Evolutionary conservation across 2,113 vertebrate genomes (phyloP), one percentile per base, ranked within the genome.

Genomic region (Gasterosteus aculeatus): DNA sequence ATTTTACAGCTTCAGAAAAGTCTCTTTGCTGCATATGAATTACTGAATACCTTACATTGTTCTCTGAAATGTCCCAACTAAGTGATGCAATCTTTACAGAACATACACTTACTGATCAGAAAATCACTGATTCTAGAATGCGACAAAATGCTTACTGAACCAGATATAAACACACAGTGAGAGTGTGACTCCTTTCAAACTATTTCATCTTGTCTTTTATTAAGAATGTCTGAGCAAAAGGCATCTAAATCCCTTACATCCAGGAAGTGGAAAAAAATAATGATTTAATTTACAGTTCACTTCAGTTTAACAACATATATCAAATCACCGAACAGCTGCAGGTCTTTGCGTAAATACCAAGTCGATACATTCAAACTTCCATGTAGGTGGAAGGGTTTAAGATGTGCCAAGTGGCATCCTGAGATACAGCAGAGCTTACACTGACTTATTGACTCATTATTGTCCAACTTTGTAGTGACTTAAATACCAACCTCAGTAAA

Each of bases 71-170:
- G 58, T 75, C 57, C n/a, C 16, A 65, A 76, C 33, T 69, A 77
- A 57, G 7, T 69, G 29, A 77, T 69, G 46, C 75, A 66, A 31
- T 77, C 83, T 70, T 74, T 76, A 47, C 47, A 12, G 19, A 42
- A 35, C 54, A 67, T 44, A 62, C 8, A 62, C 49, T 56, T 33
- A 44, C 38, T 63, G 63, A 74, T 63, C 35, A 49, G 10, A 15
- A 84, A 73, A 77, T 51, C 31, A 70, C 72, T 76, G 72, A 83
- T 88, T 81, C 77, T 69, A 77, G 66, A 71, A 44, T 39, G 67
- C 65, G 42, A 69, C 51, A 73, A 54, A 76, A 29, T 75, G 44
- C 60, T 79, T 69, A 75, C 84, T 72, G 84, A 75, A 75, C 14
- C 42, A 14, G 69, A 33, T 12, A 38, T 35, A 49, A 72, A 73